Percentiles rank a stretch among this genome's conserved stretches.
Evolutionary conservation across 2,797 vertebrate species (phyloP).

Genomic region (Diplodus puntazzo): DNA sequence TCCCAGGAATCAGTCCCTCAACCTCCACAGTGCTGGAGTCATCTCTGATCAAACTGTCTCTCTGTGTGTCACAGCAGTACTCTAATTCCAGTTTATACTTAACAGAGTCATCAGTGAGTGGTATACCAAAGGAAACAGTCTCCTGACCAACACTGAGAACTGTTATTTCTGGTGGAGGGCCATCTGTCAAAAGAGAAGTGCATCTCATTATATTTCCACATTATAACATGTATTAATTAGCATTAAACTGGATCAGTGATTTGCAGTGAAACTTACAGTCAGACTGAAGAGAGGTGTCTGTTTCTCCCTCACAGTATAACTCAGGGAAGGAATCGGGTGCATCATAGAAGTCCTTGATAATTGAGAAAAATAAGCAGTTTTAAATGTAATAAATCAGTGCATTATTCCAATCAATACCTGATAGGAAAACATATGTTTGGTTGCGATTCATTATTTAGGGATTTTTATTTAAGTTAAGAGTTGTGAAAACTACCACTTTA

Average conservation of each 20-base stretch:
- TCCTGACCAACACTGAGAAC: no score
- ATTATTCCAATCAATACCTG: no score
- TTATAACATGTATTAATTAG: neutral
- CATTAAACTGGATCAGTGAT: neutral
- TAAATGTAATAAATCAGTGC: no score
- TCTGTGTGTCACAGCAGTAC: constrained; percentile 10
- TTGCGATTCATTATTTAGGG: neutral
- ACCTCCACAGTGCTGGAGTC: constrained; percentile 12
- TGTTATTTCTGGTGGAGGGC: no score
- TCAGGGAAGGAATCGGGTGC: fast-evolving
- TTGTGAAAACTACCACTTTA: constrained; percentile 1
- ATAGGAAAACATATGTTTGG: neutral
- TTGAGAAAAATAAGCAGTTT: neutral
- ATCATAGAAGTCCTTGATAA: constrained; percentile 18
- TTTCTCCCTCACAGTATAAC: neutral
- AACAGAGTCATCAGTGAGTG: constrained; percentile 1
- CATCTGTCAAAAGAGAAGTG: constrained; percentile 9
- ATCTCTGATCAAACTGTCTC: neutral
- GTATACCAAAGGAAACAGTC: no score
- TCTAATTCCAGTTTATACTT: constrained; percentile 11
- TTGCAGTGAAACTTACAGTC: no score
- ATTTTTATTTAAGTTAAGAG: neutral
- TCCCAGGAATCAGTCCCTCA: constrained; percentile 32
- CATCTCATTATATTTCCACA: neutral
- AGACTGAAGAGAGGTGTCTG: neutral